Conservation (phyloP, 2,113 vertebrate species). For the Cryptomyrus ogoouensis region DNA sequence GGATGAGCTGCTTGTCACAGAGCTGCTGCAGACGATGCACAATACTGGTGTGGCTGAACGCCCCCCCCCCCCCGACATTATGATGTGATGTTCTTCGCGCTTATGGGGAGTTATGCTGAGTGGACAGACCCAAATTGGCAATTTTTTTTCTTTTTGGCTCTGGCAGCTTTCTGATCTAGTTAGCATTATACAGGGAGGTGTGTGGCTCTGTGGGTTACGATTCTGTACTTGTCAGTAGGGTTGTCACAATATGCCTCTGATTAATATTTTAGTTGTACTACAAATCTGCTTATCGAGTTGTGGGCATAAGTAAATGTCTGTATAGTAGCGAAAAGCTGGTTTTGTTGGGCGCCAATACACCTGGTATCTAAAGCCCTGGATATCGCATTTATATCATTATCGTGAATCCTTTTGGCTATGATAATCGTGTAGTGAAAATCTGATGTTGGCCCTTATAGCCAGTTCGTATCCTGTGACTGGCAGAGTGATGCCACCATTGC, state of each 20-base stretch:
- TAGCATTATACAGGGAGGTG: background rate
- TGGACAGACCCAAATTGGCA: background rate
- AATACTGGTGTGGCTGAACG: conserved; percentile 65
- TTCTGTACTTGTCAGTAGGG: background rate
- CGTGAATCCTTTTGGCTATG: background rate
- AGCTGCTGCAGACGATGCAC: conserved; percentile 86
- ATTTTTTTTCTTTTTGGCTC: background rate
- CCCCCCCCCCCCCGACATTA: background rate
- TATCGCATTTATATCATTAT: background rate
- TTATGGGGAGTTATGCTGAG: background rate
- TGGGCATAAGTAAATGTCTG: background rate
- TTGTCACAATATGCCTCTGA: background rate
- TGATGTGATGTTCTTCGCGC: background rate
- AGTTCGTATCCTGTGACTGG: background rate
- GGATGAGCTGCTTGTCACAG: conserved; percentile 70
- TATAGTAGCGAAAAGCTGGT: background rate
- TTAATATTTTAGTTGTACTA: background rate
- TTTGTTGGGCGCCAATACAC: background rate
- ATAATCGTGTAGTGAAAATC: background rate
- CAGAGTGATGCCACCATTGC: background rate
- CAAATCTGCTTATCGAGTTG: background rate
- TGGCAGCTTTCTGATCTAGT: background rate
- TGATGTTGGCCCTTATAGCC: background rate
- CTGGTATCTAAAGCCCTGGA: background rate
- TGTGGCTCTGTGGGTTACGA: background rate